phyloP scores from a whole-genome alignment of 2,888 invertebrate species.

The Dryocosmus kuriphilus region DNA sequence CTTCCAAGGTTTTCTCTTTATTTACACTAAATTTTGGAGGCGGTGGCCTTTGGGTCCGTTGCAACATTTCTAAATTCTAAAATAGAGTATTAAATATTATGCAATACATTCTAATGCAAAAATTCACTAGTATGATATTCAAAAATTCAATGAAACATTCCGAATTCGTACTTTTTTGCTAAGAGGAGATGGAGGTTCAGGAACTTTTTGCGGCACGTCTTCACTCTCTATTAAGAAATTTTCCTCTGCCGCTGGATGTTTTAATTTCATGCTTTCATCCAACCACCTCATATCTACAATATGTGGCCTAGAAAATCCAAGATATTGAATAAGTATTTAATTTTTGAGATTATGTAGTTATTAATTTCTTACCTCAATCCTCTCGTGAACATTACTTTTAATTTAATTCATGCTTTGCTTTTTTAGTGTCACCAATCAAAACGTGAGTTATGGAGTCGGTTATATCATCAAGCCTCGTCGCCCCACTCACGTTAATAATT shows the following conservation, averaged over 20 bases:
- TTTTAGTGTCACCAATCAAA: constrained; percentile 82
- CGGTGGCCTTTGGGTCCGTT: constrained; percentile 72
- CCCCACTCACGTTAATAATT: constrained; percentile 89
- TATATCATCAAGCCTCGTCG: constrained; percentile 87
- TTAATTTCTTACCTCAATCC: constrained; percentile 64
- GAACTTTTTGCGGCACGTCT: constrained; percentile 62
- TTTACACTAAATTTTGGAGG: constrained; percentile 68
- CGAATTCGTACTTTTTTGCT: constrained; percentile 79
- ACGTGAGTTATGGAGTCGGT: constrained; percentile 90
- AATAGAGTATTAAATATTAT: constrained; percentile 38
- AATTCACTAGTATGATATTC: background rate
- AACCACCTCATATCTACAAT: constrained; percentile 88
- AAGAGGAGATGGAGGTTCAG: constrained; percentile 81
- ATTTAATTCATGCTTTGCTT: constrained; percentile 78
- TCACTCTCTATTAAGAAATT: constrained; percentile 68
- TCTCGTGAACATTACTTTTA: constrained; percentile 73
- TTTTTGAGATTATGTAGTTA: background rate
- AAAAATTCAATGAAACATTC: constrained; percentile 32
- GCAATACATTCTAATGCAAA: too few species aligned
- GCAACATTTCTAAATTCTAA: constrained; percentile 80
- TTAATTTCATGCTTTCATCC: constrained; percentile 84
- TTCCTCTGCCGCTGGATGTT: constrained; percentile 81
- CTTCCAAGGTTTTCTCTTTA: constrained; percentile 10
- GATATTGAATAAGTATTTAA: constrained; percentile 12
- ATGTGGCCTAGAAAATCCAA: constrained; percentile 78